A percentile compares a stretch with the other conserved stretches of the same genome.
Conservation (phyloP, 1,140 invertebrate species). For the Subanguina moxae region DNA sequence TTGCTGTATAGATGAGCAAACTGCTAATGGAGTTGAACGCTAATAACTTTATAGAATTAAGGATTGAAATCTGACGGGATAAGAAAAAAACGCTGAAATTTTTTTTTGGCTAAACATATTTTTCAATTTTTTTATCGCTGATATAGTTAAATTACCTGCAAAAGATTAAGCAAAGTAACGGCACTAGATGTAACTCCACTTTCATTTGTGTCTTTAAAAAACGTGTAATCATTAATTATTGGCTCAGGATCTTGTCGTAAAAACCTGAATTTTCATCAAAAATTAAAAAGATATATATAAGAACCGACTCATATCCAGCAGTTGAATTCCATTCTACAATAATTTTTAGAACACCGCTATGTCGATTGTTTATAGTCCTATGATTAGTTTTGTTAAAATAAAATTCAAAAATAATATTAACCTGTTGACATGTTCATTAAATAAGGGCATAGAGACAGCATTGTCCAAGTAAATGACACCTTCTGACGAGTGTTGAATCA, state of each 20-base stretch:
- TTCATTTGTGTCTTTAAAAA: slow-evolving; percentile 5
- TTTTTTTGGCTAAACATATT: no score
- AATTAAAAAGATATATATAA: not conserved
- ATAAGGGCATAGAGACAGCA: slow-evolving; percentile 20
- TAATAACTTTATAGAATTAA: no score
- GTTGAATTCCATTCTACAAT: slow-evolving; percentile 23
- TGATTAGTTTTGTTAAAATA: not conserved
- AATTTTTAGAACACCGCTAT: slow-evolving; percentile 6
- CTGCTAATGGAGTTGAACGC: no score
- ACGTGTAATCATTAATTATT: slow-evolving; percentile 15
- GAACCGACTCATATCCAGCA: not conserved
- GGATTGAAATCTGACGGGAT: no score
- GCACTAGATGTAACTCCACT: not conserved
- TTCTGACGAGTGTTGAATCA: slow-evolving; percentile 31
- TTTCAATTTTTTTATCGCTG: not conserved
- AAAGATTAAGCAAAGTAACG: slow-evolving; percentile 3
- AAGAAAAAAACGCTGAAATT: no score
- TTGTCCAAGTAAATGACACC: slow-evolving; percentile 12
- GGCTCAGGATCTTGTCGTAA: slow-evolving; percentile 6
- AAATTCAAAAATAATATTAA: not conserved
- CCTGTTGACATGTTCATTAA: slow-evolving; percentile 22
- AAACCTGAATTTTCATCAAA: slow-evolving; percentile 7
- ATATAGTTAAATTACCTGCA: slow-evolving; percentile 3
- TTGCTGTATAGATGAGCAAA: no score
- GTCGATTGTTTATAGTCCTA: not conserved